Evolutionary conservation across 2,888 invertebrate species (phyloP).

Genomic region (Oligia latruncula): DNA sequence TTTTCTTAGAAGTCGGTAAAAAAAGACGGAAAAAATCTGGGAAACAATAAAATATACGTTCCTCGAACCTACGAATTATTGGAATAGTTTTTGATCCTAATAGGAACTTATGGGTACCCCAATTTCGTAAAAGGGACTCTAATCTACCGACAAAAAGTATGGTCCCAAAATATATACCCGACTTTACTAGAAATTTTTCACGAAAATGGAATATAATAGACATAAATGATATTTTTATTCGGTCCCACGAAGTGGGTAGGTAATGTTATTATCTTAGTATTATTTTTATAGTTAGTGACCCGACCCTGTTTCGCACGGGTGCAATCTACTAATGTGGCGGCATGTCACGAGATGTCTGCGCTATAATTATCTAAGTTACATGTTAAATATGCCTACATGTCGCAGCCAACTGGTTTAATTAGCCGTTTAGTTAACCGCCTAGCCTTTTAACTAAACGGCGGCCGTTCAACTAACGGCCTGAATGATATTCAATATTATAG

Average conservation of each 20-base stretch:
- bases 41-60: slow-evolving; percentile 14
- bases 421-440: too few relatives aligned
- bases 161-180: slow-evolving; percentile 26
- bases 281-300: slow-evolving; percentile 2
- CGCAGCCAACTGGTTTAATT: too few relatives aligned
- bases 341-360: background rate
- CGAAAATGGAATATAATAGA: slow-evolving; percentile 27
- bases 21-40: background rate
- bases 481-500: too few relatives aligned
- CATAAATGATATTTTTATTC: slow-evolving; percentile 31
- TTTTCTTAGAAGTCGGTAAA: background rate
- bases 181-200: slow-evolving; percentile 5
- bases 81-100: slow-evolving; percentile 38
- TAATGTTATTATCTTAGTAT: slow-evolving; percentile 4
- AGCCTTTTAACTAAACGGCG: too few relatives aligned
- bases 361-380: background rate
- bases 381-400: too few relatives aligned
- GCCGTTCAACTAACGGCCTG: too few relatives aligned
- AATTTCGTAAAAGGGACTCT: slow-evolving; percentile 44
- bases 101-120: slow-evolving; percentile 34
- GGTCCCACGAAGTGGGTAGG: background rate
- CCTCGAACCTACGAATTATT: background rate
- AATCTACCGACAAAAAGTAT: slow-evolving; percentile 38
- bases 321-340: background rate
- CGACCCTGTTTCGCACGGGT: background rate